Percentiles rank a stretch among this genome's conserved stretches.
phyloP scores from a whole-genome alignment of 2,888 invertebrate species.

The Spisula subtruncata region DNA sequence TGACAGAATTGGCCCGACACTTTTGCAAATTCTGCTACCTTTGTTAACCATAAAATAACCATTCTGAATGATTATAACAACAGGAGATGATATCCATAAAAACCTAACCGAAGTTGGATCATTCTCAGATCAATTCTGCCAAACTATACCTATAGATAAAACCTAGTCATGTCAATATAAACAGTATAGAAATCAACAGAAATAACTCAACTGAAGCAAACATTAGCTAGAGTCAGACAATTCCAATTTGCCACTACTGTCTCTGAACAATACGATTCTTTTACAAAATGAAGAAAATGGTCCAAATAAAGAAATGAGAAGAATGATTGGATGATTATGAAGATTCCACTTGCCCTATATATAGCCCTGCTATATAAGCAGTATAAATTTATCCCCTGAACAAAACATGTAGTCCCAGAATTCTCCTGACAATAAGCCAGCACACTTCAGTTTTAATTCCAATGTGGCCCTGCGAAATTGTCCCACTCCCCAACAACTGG shows the following conservation, averaged over 20 bases:
- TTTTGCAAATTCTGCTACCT: too few relatives aligned
- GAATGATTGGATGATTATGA: constrained; percentile 43
- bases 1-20: too few relatives aligned
- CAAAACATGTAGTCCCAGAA: not conserved
- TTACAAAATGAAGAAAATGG: constrained; percentile 42
- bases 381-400: constrained; percentile 37
- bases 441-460: constrained; percentile 3
- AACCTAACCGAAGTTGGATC: too few relatives aligned
- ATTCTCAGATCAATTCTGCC: too few relatives aligned
- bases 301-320: constrained; percentile 36
- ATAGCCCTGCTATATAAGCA: constrained; percentile 33
- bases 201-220: constrained; percentile 32
- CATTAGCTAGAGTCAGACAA: constrained; percentile 34
- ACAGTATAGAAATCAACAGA: not conserved
- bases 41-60: too few relatives aligned
- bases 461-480: constrained; percentile 55
- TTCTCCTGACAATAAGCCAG: constrained; percentile 22
- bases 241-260: constrained; percentile 26
- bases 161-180: too few relatives aligned
- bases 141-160: too few relatives aligned
- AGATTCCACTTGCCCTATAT: constrained; percentile 52
- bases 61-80: too few relatives aligned
- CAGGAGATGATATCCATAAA: too few relatives aligned
- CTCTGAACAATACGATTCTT: not conserved
- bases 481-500: constrained; percentile 47